Base-by-base conservation (phyloP, 2,888 invertebrate genomes). In the Oligia fasciuncula region DNA sequence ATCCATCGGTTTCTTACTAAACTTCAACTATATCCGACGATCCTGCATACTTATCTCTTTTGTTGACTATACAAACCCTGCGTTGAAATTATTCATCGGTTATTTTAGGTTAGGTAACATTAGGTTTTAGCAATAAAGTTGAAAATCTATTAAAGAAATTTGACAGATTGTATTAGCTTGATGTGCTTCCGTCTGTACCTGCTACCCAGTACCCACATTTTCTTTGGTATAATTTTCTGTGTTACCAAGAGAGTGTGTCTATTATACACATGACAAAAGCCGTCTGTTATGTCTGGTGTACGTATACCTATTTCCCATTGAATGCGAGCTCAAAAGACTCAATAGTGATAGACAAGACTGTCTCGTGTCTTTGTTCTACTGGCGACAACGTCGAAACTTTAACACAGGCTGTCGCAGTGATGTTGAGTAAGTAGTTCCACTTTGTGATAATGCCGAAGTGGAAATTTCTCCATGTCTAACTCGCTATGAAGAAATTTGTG, bases 251-350 rank as follows among this genome's bases (percentile, higher is more conserved):
- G 66, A 76, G 62, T 40, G 46, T 49, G 60, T 54, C 76, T 71
- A 80, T 86, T 82, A 69, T 82, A 63, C 65, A 19, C 57, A 11
- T 69, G 11, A 86, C 79, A 85, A 87, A 83, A 80, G 85, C 76
- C 43, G 78, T 80, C 78, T 68, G 54, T 77, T 77, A 63, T n/a
- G 40, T 70, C 40, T 49, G 23, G 49, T 75, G 40, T 69, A 43
- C 43, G 6, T 71, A 54, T 68, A 40, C 5, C 40, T 40, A 72
- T 51, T 75, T 69, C 35, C 79, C 43, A 80, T 76, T 79, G 75
- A 85, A 46, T 73, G n/a, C 13, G 66, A 78, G 62, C 74, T 86
- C 73, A 60, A 75, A 79, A 72, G 77, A 69, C 73, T 84, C 69
- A 75, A 84, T 86, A 77, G 71, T 46, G 66, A 76, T 43, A 76